Base-by-base conservation (phyloP, 2,888 invertebrate genomes). In the Drosophila kanekoi region DNA sequence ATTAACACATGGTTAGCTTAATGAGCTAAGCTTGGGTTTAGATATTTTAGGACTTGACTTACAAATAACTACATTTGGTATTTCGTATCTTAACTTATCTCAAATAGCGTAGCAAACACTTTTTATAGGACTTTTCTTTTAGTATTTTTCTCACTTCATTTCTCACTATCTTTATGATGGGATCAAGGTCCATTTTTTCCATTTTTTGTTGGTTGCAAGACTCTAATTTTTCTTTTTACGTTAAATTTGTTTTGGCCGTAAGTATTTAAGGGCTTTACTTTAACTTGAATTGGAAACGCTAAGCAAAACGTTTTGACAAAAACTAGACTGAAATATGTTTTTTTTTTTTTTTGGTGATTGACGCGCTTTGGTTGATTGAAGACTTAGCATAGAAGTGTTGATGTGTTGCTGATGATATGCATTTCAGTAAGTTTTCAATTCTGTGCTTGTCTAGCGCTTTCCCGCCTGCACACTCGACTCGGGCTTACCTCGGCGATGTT, bases 401-500 rank as follows among this genome's bases (percentile, higher is more conserved):
- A 75, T 72, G 79, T 87, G 82, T 79, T 81, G 83, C 79, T 78
- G 76, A 65, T 77, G 77, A 77, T 77, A 73, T 81, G 76, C 74
- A 79, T 66, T 76, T 49, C 58, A 47, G n/a, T 57, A 52, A 28
- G 28, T 28, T 53, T 66, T 73, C 70, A 75, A 65, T 60, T 74
- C 75, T 73, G 57, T 75, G 70, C 79, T 78, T 67, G 65, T 81
- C 67, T 63, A 52, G 71, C 63, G 65, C 70, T 61, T 45, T 40
- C 60, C 52, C 60, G 71, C 74, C 58, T 52, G 62, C 83, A 66
- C 59, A 52, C 40, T 45, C 35, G 54, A 70, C 63, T 35, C 44
- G 66, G 84, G 79, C 90, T 91, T 91, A 91, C 91, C 91, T 91
- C 85, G 92, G 92, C 71, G 91, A 87, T 70, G 90, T 73, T 56